Evolutionary conservation across 2,888 invertebrate species (phyloP).

Genomic region (Pyrocoelia pectoralis): DNA sequence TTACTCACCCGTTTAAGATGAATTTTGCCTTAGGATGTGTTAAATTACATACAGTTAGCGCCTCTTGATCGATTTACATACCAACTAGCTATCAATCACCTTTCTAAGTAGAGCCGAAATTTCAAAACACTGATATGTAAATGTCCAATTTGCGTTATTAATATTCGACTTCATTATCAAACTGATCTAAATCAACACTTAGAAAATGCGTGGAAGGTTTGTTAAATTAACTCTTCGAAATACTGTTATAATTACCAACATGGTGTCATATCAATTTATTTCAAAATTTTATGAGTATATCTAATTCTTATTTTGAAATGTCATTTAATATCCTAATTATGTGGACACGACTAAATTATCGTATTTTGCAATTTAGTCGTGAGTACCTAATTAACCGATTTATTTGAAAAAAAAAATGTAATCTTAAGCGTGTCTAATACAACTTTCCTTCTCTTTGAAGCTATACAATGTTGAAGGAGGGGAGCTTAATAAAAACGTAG

Average conservation of each 20-base stretch:
- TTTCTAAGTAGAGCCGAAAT: constrained; percentile 44
- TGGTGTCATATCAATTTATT: neutral
- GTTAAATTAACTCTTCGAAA: constrained; percentile 8
- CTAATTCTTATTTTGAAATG: neutral
- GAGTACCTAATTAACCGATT: neutral
- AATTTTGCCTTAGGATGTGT: constrained; percentile 46
- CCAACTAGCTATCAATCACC: constrained; percentile 42
- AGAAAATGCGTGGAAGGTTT: constrained; percentile 14
- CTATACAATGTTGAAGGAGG: no score
- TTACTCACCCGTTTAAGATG: constrained; percentile 45
- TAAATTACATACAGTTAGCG: constrained; percentile 44
- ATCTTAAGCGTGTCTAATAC: no score
- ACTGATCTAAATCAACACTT: constrained; percentile 17
- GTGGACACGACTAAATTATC: neutral
- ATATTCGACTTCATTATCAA: constrained; percentile 34
- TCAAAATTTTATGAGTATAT: neutral
- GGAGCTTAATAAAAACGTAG: no score
- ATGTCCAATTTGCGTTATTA: constrained; percentile 41
- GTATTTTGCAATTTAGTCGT: neutral
- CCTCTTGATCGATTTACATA: constrained; percentile 45
- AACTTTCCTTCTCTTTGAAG: no score
- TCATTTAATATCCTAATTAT: neutral
- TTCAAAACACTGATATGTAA: constrained; percentile 32
- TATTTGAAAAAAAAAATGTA: no score
- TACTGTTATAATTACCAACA: constrained; percentile 1